Evolutionary conservation across 1,140 invertebrate genomes (phyloP), one percentile per base, ranked within the genome.

Genomic region (Camponotus floridanus): DNA sequence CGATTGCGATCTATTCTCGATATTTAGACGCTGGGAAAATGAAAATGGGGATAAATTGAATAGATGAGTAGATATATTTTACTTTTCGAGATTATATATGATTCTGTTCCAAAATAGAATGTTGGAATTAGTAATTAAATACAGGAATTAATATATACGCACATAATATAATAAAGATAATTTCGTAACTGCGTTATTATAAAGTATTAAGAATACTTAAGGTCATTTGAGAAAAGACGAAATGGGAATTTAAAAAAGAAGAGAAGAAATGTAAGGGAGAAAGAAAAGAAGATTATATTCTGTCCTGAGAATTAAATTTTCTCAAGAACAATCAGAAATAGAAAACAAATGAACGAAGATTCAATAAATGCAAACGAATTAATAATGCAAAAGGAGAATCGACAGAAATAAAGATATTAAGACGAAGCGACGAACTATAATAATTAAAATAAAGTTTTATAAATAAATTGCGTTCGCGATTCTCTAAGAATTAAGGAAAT

Each of bases 291-390:
- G 21, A n/a, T 42, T 26, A 55, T 45, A 33, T 80, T 73, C 26
- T 73, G 18, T 59, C 59, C 18, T 59, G 5, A 55, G 15, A 61
- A 81, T 59, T 61, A n/a, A 61, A 61, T 59, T 61, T 71, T 36
- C 3, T 59, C 11, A 9, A n/a, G 13, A 71, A 48, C 18, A 36
- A 74, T 36, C 39, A 48, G 42, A 71, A 21, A 31, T 18, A 45
- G 39, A 2, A 59, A 45, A n/a, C 18, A 68, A 59, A 18, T 31
- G 59, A 70, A n/a, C 11, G n/a, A 59, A 1, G 8, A 55, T 80
- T 70, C 33, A 59, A 80, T 65, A 26, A 71, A 15, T 13, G 26
- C 65, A 15, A 48, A 67, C 26, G 0, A 80, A 80, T 80, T 80
- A 70, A 39, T 42, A 57, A 55, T 42, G 21, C 13, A 57, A 59